Evolutionary conservation across 1,140 invertebrate genomes (phyloP), one percentile per base, ranked within the genome.

Genomic region (Cydia strobilella): DNA sequence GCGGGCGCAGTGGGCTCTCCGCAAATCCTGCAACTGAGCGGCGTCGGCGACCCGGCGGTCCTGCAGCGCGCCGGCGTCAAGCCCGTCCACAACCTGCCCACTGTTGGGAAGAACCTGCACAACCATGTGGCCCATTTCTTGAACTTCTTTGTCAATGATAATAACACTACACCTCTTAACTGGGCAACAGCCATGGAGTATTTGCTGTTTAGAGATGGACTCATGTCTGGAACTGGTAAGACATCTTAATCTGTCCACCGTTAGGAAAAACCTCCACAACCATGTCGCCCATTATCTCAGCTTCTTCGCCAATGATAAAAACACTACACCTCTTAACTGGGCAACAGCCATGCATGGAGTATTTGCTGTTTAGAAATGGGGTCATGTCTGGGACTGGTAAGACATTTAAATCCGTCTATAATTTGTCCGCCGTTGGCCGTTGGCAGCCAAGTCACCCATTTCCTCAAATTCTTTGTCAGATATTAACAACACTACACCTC

Each of bases 151-250:
- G 96, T 98, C 15, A 96, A 97, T 72, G 96, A 98, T 81, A 96
- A 97, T 42, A 96, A 97, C 80, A 97, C 96, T 0, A 94, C 96
- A 0, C 95, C 96, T 0, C 93, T 97, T 0, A 97, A 97, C 90
- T 97, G 97, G 97, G 97, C 97, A 2, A 97, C 97, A 0, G 97
- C 97, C 20, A 97, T 97, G 96, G 96, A 97, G 84, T 97, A 97
- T 84, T 88, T 97, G 20, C 93, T 97, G 1, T 97, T 97, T 90
- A 94, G 96, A 72, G 96, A 97, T 91, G 96, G 96, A 0, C 92
- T 97, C 0, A 97, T 97, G 96, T 97, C 96, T 27, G 96, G 96
- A 35, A 97, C 96, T 42, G 96, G 96, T 95, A 76, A 85, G 82
- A 9, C 7, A 9, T 10, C 10, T 39, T 9, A 39, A 39, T 39